phyloP scores from a whole-genome alignment of 2,888 invertebrate genomes.

The Apocheima hispidaria region DNA sequence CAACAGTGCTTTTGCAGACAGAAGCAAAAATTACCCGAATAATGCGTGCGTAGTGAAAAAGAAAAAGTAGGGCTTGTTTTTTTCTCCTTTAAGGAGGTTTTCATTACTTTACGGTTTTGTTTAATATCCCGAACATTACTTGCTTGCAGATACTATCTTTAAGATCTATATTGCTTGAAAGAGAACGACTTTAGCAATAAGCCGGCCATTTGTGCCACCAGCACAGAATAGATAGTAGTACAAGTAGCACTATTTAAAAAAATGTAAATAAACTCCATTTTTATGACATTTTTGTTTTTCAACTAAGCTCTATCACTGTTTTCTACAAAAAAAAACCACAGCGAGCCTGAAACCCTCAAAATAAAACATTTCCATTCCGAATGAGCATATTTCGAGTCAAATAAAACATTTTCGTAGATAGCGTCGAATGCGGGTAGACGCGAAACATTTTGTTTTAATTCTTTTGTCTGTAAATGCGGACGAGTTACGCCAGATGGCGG shows the following conservation, averaged over 20 bases:
- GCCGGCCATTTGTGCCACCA: neutral
- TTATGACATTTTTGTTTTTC: neutral
- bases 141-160: no score
- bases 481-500: conserved; percentile 32
- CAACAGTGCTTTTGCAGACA: neutral
- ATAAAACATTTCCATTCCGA: conserved; percentile 28
- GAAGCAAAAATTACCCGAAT: neutral
- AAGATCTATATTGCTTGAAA: no score
- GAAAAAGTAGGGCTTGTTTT: no score
- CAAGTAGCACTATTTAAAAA: no score
- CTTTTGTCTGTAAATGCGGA: conserved; percentile 28
- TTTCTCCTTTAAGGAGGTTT: no score
- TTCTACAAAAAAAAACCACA: conserved; percentile 8
- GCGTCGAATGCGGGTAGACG: conserved; percentile 34
- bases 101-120: no score
- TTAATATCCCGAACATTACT: no score
- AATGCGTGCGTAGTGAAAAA: neutral
- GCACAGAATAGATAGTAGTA: no score
- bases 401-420: conserved; percentile 44
- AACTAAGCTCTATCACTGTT: conserved; percentile 7
- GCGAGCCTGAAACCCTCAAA: conserved; percentile 5
- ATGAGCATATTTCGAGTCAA: conserved; percentile 35
- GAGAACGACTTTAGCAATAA: neutral
- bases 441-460: conserved; percentile 42
- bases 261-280: no score